Percentiles rank a stretch among this genome's conserved stretches.
Conservation (phyloP, 1,140 invertebrate species). For the Apis florea region DNA sequence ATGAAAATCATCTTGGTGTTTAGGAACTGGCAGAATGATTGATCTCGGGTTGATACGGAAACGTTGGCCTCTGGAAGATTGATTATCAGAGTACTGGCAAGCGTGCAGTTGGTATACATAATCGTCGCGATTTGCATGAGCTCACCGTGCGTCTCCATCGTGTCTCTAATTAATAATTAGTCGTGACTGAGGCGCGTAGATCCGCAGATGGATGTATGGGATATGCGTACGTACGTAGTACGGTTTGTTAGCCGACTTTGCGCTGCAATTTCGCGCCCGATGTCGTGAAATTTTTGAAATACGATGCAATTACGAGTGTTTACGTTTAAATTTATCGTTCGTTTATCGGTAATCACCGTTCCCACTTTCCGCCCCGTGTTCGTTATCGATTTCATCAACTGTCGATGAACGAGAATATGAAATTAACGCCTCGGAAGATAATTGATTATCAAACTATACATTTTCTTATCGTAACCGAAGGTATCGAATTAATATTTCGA, state of each 20-base stretch:
- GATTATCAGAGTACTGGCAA: slow-evolving; percentile 17
- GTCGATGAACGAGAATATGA: background rate
- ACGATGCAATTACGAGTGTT: background rate
- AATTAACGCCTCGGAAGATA: background rate
- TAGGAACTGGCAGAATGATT: slow-evolving; percentile 27
- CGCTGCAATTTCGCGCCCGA: background rate
- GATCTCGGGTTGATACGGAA: slow-evolving; percentile 39
- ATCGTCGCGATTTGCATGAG: slow-evolving; percentile 38
- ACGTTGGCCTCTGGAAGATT: slow-evolving; percentile 35
- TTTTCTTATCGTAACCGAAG: too few species aligned
- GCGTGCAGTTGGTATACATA: slow-evolving; percentile 28
- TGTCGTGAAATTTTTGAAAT: slow-evolving; percentile 19
- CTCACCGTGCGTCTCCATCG: slow-evolving; percentile 28
- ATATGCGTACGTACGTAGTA: background rate
- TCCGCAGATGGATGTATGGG: background rate
- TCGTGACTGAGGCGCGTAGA: slow-evolving; percentile 14
- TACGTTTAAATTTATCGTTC: background rate
- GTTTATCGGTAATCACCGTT: background rate
- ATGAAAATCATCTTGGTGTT: slow-evolving; percentile 1
- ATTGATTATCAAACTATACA: too few species aligned
- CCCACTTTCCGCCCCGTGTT: background rate
- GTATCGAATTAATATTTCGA: too few species aligned
- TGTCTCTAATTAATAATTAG: slow-evolving; percentile 41
- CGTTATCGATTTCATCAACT: slow-evolving; percentile 2
- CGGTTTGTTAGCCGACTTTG: background rate